phyloP scores from a whole-genome alignment of 2,888 invertebrate species.

The Schrankia costaestrigalis region DNA sequence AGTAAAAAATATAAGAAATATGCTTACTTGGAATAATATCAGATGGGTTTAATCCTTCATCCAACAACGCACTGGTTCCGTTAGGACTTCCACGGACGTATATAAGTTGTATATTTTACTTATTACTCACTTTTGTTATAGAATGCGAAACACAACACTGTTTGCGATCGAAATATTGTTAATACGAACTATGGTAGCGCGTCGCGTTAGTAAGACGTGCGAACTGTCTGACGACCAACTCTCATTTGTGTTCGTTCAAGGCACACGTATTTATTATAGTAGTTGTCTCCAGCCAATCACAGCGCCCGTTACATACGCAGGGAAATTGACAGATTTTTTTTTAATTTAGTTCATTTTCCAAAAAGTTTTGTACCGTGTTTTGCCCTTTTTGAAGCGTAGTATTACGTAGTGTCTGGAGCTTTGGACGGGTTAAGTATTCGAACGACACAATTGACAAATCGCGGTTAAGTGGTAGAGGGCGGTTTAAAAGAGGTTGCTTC shows the following conservation, averaged over 20 bases:
- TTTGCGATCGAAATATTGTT: no score
- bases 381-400: no score
- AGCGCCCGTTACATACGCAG: constrained; percentile 6
- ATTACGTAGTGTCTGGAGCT: no score
- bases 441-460: no score
- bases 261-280: constrained; percentile 57
- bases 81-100: constrained; percentile 30
- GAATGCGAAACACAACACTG: constrained; percentile 29
- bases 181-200: constrained; percentile 28
- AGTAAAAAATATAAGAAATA: constrained; percentile 12
- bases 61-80: constrained; percentile 39
- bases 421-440: no score
- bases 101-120: constrained; percentile 11
- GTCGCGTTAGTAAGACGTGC: constrained; percentile 46
- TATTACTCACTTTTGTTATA: constrained; percentile 55
- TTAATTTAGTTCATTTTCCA: constrained; percentile 2
- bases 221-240: constrained; percentile 46
- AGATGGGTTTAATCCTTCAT: constrained; percentile 37
- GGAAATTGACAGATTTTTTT: constrained; percentile 8
- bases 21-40: constrained; percentile 39
- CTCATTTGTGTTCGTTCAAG: constrained; percentile 53
- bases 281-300: constrained; percentile 9
- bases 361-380: no score
- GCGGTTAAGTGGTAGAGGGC: no score
- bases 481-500: no score